Percentiles rank a stretch among this genome's conserved stretches.
phyloP scores from a whole-genome alignment of 2,797 vertebrate genomes.

The Perdix hodgsoniae region DNA sequence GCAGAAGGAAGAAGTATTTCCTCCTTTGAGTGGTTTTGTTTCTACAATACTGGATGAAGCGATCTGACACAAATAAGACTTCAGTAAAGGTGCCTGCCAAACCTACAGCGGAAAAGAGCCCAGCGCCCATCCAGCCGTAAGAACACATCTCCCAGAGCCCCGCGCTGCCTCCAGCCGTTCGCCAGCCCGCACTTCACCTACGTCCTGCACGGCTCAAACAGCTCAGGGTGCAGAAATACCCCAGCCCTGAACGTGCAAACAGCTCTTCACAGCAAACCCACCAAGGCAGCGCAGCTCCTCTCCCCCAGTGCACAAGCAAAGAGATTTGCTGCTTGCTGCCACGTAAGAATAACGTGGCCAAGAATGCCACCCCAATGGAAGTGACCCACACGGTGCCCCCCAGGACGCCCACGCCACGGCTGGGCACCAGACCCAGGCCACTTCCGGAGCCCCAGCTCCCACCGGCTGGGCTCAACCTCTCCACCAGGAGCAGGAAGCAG shows the following conservation, averaged over 20 bases:
- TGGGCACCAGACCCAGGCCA: neutral
- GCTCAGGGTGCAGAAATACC: neutral
- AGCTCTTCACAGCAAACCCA: neutral
- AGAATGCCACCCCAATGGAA: fast-evolving
- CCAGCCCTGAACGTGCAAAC: neutral
- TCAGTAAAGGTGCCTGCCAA: neutral
- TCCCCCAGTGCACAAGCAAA: neutral
- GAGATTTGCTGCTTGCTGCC: too few species aligned
- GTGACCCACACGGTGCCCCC: neutral
- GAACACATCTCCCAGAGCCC: neutral
- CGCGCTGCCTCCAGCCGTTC: neutral
- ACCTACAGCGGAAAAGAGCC: neutral
- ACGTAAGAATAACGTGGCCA: too few species aligned
- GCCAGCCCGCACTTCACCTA: fast-evolving
- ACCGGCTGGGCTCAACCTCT: fast-evolving
- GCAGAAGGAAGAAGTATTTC: neutral
- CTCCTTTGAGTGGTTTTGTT: neutral
- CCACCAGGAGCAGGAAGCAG: too few species aligned
- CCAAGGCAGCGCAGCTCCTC: neutral
- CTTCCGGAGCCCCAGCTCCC: neutral
- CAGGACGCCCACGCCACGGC: neutral
- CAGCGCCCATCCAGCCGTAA: neutral
- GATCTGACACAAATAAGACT: neutral
- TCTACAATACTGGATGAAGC: neutral
- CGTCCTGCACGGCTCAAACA: neutral